Evolutionary conservation across 2,113 vertebrate genomes (phyloP).

Genomic region (Acanthochromis polyacanthus): DNA sequence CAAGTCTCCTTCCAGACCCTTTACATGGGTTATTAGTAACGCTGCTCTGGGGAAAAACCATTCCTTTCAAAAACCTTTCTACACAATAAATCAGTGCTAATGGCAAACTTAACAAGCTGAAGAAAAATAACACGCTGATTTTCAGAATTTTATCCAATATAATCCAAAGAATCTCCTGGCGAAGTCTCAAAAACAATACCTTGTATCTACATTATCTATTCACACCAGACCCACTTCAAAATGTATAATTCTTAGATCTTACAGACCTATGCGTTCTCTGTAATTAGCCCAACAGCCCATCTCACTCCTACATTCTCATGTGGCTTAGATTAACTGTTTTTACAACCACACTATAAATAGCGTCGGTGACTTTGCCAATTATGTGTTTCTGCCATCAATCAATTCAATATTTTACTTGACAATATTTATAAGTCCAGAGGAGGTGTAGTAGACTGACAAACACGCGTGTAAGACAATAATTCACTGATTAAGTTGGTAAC

Average conservation of each 20-base stretch:
- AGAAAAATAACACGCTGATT: conserved; percentile 44
- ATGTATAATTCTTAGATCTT: conserved; percentile 11
- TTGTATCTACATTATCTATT: conserved; percentile 27
- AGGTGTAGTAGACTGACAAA: conserved; percentile 63
- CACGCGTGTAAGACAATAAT: conserved; percentile 69
- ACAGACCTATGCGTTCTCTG: not conserved
- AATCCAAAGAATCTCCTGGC: conserved; percentile 38
- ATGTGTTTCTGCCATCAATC: conserved; percentile 63
- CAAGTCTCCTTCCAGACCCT: conserved; percentile 68
- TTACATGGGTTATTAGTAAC: conserved; percentile 79
- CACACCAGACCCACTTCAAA: conserved; percentile 26
- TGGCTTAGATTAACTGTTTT: conserved; percentile 62
- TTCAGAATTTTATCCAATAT: conserved; percentile 51
- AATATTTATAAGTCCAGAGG: conserved; percentile 75
- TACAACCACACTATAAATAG: conserved; percentile 50
- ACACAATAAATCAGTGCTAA: conserved; percentile 78
- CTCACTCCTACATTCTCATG: conserved; percentile 21
- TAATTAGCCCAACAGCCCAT: conserved; percentile 10
- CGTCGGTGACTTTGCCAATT: conserved; percentile 44
- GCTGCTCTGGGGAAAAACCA: conserved; percentile 67
- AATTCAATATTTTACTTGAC: conserved; percentile 63
- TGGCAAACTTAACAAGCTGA: conserved; percentile 65
- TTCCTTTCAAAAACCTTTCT: conserved; percentile 70
- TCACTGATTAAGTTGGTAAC: conserved; percentile 71
- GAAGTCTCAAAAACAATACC: conserved; percentile 46